Evolutionary conservation across 1,140 invertebrate genomes (phyloP).

Genomic region (Drosophila repleta): DNA sequence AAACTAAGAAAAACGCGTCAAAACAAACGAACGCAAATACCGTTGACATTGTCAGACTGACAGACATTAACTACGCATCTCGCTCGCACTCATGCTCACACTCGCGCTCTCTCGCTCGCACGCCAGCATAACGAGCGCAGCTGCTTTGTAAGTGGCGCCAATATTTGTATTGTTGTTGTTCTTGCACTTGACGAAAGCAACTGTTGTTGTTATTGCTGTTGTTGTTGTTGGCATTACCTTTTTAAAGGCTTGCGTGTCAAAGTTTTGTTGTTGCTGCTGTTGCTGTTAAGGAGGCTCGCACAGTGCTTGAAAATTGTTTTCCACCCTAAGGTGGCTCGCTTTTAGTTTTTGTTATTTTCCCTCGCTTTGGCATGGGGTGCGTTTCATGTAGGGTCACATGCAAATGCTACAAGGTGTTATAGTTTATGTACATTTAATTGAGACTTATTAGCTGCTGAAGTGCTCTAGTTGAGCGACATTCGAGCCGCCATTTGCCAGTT

Average conservation of each 20-base stretch:
- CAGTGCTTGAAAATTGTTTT: slow-evolving; percentile 47
- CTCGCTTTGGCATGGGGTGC: slow-evolving; percentile 4
- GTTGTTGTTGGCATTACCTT: slow-evolving; percentile 33
- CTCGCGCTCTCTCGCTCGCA: neutral
- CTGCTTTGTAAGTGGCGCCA: slow-evolving; percentile 63
- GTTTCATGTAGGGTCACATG: slow-evolving; percentile 56
- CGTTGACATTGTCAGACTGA: slow-evolving; percentile 71
- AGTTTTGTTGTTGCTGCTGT: slow-evolving; percentile 38
- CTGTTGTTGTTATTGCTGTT: slow-evolving; percentile 32
- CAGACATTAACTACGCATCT: slow-evolving; percentile 42
- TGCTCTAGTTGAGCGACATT: slow-evolving; percentile 41
- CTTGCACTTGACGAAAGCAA: slow-evolving; percentile 41
- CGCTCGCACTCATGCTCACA: neutral
- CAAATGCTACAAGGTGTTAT: slow-evolving; percentile 80
- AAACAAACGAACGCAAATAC: slow-evolving; percentile 49
- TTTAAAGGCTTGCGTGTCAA: slow-evolving; percentile 71
- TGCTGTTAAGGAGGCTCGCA: slow-evolving; percentile 21
- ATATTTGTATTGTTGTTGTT: slow-evolving; percentile 54
- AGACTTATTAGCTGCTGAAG: slow-evolving; percentile 77
- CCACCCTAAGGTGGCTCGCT: slow-evolving; percentile 21
- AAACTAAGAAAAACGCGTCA: slow-evolving; percentile 41
- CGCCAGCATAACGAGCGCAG: slow-evolving; percentile 31
- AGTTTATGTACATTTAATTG: slow-evolving; percentile 82
- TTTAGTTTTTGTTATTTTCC: neutral
- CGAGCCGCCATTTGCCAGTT: slow-evolving; percentile 26